Evolutionary conservation across 2,888 invertebrate species (phyloP).

Genomic region (Leptinotarsa haldemani): DNA sequence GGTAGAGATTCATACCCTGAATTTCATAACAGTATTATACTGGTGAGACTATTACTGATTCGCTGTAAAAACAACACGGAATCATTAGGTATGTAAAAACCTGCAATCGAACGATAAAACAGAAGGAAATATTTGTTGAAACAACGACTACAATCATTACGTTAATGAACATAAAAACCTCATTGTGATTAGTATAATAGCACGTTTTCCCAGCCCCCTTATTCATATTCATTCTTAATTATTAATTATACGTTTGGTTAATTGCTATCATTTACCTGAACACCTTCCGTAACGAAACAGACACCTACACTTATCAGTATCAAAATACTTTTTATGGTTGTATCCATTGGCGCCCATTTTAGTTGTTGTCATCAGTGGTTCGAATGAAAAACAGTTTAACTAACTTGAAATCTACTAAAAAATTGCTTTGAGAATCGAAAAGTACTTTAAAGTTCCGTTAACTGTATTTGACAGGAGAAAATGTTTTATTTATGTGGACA

Average conservation of each 20-base stretch:
- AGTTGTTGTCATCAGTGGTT: too few species aligned
- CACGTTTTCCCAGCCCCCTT: constrained; percentile 13
- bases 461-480: too few species aligned
- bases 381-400: too few species aligned
- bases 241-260: constrained; percentile 3
- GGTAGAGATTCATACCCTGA: too few species aligned
- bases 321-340: background rate
- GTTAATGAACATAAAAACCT: constrained; percentile 4
- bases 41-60: too few species aligned
- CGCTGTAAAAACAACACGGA: background rate
- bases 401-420: too few species aligned
- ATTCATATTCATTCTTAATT: constrained; percentile 1
- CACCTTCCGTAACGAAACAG: constrained; percentile 10
- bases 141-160: background rate
- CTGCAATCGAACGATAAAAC: background rate
- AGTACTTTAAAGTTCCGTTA: too few species aligned
- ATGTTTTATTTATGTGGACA: too few species aligned
- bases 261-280: constrained; percentile 10
- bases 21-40: too few species aligned
- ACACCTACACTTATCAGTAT: constrained; percentile 7
- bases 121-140: background rate
- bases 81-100: background rate
- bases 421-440: too few species aligned
- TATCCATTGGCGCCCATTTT: background rate
- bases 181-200: constrained; percentile 2